phyloP scores from a whole-genome alignment of 2,888 invertebrate genomes.

The Caenorhabditis sp. region DNA sequence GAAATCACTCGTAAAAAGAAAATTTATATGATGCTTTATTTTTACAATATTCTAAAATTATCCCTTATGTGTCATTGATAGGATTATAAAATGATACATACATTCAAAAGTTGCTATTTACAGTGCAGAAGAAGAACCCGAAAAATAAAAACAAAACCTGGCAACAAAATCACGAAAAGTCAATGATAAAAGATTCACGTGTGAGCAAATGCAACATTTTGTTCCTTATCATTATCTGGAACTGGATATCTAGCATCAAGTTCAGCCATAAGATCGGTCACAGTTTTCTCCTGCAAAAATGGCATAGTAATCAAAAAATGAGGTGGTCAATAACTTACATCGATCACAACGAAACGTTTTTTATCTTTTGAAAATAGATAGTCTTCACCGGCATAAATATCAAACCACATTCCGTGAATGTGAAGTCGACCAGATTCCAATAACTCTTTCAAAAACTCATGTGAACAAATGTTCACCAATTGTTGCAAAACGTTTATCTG shows the following conservation, averaged over 20 bases:
- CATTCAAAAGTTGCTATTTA: conserved; percentile 6
- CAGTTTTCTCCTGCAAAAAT: conserved; percentile 46
- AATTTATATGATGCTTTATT: no score
- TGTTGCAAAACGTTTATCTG: conserved; percentile 65
- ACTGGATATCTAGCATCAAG: conserved; percentile 39
- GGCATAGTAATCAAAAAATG: conserved; percentile 61
- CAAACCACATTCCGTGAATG: conserved; percentile 86
- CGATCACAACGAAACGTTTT: conserved; percentile 85
- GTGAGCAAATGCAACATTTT: conserved; percentile 1
- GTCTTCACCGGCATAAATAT: conserved; percentile 93
- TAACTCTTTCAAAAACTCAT: conserved; percentile 50
- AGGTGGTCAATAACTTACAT: conserved; percentile 78
- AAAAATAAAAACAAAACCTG: neutral
- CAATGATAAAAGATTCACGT: neutral
- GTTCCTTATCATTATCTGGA: neutral
- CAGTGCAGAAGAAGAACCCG: conserved; percentile 16
- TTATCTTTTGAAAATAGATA: conserved; percentile 88
- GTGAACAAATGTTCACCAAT: conserved; percentile 57
- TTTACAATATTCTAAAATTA: no score
- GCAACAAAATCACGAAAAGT: neutral
- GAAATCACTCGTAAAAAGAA: no score
- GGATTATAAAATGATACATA: no score
- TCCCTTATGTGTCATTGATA: no score
- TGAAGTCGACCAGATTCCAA: conserved; percentile 49
- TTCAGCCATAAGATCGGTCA: conserved; percentile 37